phyloP scores from a whole-genome alignment of 2,113 vertebrate species.

The Crocuta crocuta region DNA sequence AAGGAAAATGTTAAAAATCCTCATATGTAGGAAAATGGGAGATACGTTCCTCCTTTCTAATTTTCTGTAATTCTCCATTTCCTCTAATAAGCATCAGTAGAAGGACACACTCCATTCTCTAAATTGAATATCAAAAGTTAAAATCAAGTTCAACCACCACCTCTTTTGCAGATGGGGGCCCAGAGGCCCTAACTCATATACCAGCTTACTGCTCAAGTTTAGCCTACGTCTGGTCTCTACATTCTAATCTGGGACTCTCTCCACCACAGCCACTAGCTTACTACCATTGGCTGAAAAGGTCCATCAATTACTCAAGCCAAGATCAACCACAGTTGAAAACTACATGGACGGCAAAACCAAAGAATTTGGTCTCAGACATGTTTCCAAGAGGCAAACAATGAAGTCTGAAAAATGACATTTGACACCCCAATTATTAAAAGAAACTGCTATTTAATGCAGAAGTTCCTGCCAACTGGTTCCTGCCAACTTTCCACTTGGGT shows the following conservation, averaged over 20 bases:
- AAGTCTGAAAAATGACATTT: neutral
- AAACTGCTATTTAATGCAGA: neutral
- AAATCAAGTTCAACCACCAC: slow-evolving; percentile 10
- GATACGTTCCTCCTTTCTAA: neutral
- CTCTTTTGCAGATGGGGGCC: neutral
- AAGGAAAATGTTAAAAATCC: neutral
- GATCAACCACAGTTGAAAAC: neutral
- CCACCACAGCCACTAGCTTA: neutral
- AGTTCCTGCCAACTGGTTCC: neutral
- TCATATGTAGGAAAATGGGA: neutral
- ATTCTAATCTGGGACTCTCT: neutral
- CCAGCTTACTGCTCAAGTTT: neutral
- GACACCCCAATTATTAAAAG: neutral
- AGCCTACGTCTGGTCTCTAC: neutral
- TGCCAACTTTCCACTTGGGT: neutral
- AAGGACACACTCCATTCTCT: slow-evolving; percentile 13
- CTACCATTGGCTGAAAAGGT: neutral
- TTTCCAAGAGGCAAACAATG: neutral
- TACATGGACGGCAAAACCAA: neutral
- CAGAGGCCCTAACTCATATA: neutral
- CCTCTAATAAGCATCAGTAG: neutral
- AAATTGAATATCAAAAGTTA: slow-evolving; percentile 8
- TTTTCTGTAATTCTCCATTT: slow-evolving; percentile 17
- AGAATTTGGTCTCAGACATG: neutral
- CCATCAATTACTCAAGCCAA: neutral